These are phyloP conservation scores for Bujurquina vittata DNA, from an alignment of 2,113 vertebrate species.

Conservation along the genomic window DNA sequence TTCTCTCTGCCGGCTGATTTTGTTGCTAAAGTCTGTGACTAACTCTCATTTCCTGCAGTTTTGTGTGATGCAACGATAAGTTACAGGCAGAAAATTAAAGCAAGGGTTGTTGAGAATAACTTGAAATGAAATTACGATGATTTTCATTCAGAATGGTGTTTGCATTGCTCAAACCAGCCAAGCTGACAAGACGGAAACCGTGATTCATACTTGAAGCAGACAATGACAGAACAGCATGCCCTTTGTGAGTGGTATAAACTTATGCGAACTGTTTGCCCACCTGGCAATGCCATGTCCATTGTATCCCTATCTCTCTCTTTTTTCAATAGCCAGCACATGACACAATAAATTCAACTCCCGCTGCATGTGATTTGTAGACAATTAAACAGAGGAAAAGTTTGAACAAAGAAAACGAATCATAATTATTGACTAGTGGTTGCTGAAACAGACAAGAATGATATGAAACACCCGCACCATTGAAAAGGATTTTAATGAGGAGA, in stretches of 20 bases:
- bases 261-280: background rate
- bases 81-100: slow-evolving; percentile 46
- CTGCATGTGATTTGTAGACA: background rate
- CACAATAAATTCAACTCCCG: background rate
- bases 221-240: background rate
- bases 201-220: background rate
- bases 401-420: background rate
- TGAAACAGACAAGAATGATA: background rate
- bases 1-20: slow-evolving; percentile 15
- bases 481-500: background rate
- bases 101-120: slow-evolving; percentile 16
- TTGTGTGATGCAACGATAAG: slow-evolving; percentile 25
- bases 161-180: background rate
- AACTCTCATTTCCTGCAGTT: slow-evolving; percentile 34
- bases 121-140: slow-evolving; percentile 3
- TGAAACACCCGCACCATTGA: background rate
- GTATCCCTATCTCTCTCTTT: accelerated
- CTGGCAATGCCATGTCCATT: background rate
- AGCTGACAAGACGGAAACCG: background rate
- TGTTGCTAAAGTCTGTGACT: slow-evolving; percentile 26
- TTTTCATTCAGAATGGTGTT: background rate
- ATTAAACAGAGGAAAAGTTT: background rate
- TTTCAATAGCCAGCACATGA: background rate
- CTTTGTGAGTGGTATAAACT: background rate
- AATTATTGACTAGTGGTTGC: background rate